A percentile compares a stretch with the other conserved stretches of the same genome.
These are phyloP conservation scores for Chaunax sp. DNA, from an alignment of 2,797 vertebrate genomes.

Conservation along the genomic window DNA sequence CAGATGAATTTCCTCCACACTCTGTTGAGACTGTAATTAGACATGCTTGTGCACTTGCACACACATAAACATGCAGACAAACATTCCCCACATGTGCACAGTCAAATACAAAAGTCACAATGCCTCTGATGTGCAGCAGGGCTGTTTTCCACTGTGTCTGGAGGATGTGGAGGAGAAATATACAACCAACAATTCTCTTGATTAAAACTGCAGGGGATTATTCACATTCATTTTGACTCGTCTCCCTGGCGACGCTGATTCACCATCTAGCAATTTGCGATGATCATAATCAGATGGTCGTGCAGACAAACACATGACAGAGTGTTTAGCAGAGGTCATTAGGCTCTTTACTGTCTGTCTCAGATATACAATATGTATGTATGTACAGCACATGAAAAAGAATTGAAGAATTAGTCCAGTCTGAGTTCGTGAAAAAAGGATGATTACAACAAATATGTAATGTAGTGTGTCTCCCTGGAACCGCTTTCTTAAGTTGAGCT, in stretches of 20 bases:
- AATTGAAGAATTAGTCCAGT: background rate
- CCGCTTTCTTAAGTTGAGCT: too few species aligned
- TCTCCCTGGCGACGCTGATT: background rate
- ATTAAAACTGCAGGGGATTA: constrained; percentile 38
- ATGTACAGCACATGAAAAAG: background rate
- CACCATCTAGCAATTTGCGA: constrained; percentile 1
- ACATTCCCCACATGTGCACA: constrained; percentile 13
- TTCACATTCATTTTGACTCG: background rate
- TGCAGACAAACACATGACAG: constrained; percentile 1
- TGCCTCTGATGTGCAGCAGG: constrained; percentile 15
- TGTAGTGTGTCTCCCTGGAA: background rate
- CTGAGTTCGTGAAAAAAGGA: background rate
- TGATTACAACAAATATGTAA: background rate
- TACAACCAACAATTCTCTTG: constrained; percentile 29
- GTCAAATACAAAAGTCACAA: constrained; percentile 23
- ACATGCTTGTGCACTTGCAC: background rate
- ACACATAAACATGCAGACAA: background rate
- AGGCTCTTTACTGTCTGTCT: background rate
- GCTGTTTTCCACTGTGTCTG: constrained; percentile 13
- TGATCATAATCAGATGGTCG: constrained; percentile 6
- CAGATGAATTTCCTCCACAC: constrained; percentile 37
- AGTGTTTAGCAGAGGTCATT: background rate
- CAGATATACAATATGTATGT: background rate
- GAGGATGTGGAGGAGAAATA: constrained; percentile 19
- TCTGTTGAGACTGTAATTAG: constrained; percentile 36